phyloP scores from a whole-genome alignment of 2,888 invertebrate species.

The Stenchaetothrips biformis region DNA sequence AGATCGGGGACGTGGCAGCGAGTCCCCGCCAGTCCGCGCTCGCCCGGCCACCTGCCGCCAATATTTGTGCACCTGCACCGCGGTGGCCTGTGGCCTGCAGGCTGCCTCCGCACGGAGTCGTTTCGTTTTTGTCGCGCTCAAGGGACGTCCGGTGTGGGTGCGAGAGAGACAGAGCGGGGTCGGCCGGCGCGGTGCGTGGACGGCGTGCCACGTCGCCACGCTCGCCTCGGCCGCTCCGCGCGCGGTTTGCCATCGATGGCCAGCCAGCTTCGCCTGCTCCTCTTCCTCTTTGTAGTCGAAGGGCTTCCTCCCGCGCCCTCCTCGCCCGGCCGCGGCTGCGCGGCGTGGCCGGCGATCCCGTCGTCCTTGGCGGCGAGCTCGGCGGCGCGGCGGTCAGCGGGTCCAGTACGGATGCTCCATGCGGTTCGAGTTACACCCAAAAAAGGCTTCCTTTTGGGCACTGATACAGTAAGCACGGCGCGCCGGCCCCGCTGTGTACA shows the following conservation, averaged over 20 bases:
- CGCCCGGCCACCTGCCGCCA: not conserved
- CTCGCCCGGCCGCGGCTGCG: not conserved
- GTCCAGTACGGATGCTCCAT: not conserved
- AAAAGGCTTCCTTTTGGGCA: not conserved
- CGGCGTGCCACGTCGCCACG: no score
- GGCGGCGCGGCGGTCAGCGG: not conserved
- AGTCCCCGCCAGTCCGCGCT: no score
- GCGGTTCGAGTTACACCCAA: not conserved
- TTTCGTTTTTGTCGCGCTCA: no score
- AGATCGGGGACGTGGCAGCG: no score
- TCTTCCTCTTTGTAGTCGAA: not conserved
- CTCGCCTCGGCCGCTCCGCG: no score
- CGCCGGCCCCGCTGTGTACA: not conserved
- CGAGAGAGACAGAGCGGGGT: no score
- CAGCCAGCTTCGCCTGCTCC: no score
- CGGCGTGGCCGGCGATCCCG: not conserved
- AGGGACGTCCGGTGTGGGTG: no score
- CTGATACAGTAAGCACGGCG: not conserved
- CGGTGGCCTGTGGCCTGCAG: not conserved
- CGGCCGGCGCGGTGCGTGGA: no score
- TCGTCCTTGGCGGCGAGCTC: not conserved
- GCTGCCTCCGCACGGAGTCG: not conserved
- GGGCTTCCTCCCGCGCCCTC: not conserved
- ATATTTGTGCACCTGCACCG: conserved; percentile 1
- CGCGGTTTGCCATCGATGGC: no score